Conservation (phyloP, 2,113 vertebrate species). For the Mustela nigripes region DNA sequence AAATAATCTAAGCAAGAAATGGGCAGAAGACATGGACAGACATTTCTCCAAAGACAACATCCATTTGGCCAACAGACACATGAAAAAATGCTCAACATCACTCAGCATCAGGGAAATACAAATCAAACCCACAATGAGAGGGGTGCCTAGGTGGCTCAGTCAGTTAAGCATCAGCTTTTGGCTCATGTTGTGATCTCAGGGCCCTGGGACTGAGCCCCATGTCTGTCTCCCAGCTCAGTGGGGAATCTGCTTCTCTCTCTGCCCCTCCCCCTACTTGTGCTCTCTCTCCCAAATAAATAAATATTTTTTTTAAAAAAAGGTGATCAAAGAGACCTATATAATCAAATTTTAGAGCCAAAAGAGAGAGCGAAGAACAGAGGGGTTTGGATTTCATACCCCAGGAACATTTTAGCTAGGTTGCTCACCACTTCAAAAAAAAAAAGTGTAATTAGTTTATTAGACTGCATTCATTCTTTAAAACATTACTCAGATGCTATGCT, state of each 20-base stretch:
- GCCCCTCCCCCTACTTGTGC: background rate
- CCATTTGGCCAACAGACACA: too few species aligned
- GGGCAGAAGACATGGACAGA: too few species aligned
- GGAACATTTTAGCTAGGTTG: slow-evolving; percentile 27
- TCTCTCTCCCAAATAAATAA: background rate
- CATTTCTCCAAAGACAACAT: too few species aligned
- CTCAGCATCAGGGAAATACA: too few species aligned
- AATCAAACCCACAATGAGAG: too few species aligned
- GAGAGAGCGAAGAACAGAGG: background rate
- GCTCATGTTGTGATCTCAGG: too few species aligned
- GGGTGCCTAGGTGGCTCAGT: too few species aligned
- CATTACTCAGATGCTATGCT: background rate
- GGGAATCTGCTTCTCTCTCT: background rate
- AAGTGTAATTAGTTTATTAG: background rate
- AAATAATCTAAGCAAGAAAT: too few species aligned
- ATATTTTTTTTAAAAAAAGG: background rate
- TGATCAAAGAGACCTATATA: slow-evolving; percentile 23
- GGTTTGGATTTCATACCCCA: background rate
- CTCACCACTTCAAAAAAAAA: slow-evolving; percentile 3
- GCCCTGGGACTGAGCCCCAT: too few species aligned
- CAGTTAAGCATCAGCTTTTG: too few species aligned
- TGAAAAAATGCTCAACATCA: too few species aligned
- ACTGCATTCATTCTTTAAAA: slow-evolving; percentile 14
- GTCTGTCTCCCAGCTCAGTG: too few species aligned
- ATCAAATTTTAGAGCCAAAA: slow-evolving; percentile 4